phyloP scores from a whole-genome alignment of 2,113 vertebrate genomes.

The Neodontobutis hainanensis region DNA sequence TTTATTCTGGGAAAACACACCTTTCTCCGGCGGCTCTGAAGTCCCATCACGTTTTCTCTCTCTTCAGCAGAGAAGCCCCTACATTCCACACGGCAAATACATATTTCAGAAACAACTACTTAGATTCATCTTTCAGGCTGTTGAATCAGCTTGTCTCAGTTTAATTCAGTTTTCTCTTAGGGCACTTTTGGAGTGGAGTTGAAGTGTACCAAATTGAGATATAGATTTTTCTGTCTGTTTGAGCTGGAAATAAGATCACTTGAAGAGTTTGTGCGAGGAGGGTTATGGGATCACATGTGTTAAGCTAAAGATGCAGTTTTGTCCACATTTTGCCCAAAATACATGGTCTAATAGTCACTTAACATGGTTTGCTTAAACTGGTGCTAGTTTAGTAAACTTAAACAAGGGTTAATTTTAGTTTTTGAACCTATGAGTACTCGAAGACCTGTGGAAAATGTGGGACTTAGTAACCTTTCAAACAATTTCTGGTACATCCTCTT shows the following conservation, averaged over 20 bases:
- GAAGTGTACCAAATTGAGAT: constrained; percentile 79
- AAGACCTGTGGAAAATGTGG: too few species aligned
- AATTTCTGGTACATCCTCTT: too few species aligned
- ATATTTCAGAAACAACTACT: constrained; percentile 78
- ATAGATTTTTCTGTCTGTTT: constrained; percentile 79
- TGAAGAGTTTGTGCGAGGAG: constrained; percentile 65
- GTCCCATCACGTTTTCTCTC: constrained; percentile 53
- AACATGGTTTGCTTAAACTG: constrained; percentile 14
- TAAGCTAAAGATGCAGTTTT: constrained; percentile 65
- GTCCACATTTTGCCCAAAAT: constrained; percentile 43
- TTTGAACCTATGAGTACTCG: too few species aligned
- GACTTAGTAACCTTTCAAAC: too few species aligned
- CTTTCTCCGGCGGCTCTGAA: constrained; percentile 57
- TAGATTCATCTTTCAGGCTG: constrained; percentile 73
- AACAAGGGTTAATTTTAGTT: background rate
- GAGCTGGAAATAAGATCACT: constrained; percentile 72
- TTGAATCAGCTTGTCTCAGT: constrained; percentile 76
- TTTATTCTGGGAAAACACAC: constrained; percentile 59
- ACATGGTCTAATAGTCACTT: constrained; percentile 23
- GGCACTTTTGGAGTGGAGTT: constrained; percentile 71
- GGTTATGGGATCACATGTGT: constrained; percentile 61
- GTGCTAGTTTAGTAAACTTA: background rate
- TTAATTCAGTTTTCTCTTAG: constrained; percentile 74
- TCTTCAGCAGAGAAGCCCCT: constrained; percentile 20
- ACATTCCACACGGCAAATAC: constrained; percentile 68